Evolutionary conservation across 2,113 vertebrate species (phyloP).

Genomic region (Sebastes schlegelii): DNA sequence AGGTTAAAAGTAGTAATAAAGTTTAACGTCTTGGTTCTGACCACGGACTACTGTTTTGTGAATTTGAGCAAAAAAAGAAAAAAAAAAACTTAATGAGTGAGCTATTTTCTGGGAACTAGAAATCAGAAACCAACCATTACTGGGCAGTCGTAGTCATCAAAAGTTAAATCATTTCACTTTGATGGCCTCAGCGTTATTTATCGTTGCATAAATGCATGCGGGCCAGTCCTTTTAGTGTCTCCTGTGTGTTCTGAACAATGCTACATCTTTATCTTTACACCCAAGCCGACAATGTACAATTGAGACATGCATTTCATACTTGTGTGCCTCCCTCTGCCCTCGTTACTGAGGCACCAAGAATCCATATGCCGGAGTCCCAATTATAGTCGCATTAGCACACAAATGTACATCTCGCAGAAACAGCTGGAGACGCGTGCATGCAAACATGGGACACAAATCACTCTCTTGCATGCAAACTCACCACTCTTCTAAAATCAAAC

Average conservation of each 20-base stretch:
- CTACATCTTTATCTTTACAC: not conserved
- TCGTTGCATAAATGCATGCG: not conserved
- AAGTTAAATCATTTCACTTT: not conserved
- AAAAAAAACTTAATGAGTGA: not conserved
- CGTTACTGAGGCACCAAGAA: constrained; percentile 28
- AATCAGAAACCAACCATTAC: not conserved
- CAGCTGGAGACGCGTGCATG: not conserved
- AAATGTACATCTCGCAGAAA: constrained; percentile 14
- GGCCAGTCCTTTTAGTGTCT: not conserved
- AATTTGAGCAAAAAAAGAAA: too few species aligned
- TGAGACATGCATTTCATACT: not conserved
- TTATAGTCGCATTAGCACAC: not conserved
- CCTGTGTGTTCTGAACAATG: not conserved
- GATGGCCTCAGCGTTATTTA: too few species aligned
- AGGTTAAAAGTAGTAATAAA: too few species aligned
- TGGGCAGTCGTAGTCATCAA: not conserved
- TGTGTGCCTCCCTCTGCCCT: constrained; percentile 31
- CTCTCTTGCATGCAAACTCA: not conserved
- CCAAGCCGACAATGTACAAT: constrained; percentile 3
- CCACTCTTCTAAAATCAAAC: not conserved
- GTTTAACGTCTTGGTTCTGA: too few species aligned
- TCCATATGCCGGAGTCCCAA: not conserved
- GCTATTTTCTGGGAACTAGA: not conserved
- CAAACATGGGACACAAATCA: not conserved
- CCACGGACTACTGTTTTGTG: too few species aligned